These are phyloP conservation scores for Malacoraja senta DNA, from an alignment of 2,797 vertebrate genomes.

Conservation along the genomic window DNA sequence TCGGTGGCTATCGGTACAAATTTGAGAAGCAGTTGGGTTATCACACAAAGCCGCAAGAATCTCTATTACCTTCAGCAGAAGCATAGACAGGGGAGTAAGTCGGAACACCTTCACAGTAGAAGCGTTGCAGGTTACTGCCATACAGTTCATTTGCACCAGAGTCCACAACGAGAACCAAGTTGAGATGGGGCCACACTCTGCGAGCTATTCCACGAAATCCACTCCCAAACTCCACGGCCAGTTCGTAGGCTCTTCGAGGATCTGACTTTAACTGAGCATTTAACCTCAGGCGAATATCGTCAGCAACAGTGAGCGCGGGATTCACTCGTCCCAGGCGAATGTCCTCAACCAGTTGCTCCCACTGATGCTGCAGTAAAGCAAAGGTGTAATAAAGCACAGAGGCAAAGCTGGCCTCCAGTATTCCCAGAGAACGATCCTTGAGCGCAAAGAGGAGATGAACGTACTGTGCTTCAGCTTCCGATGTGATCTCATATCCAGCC, in stretches of 20 bases:
- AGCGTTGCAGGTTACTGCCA: constrained; percentile 60
- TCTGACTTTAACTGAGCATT: constrained; percentile 60
- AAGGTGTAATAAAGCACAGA: constrained; percentile 69
- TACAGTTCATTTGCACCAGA: constrained; percentile 72
- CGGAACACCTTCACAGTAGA: constrained; percentile 70
- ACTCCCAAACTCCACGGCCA: constrained; percentile 56
- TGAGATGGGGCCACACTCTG: constrained; percentile 75
- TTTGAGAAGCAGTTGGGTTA: background rate
- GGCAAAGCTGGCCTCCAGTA: constrained; percentile 70
- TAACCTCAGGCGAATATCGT: constrained; percentile 51
- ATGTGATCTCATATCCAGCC: constrained; percentile 54
- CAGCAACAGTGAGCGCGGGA: constrained; percentile 54
- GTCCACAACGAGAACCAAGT: constrained; percentile 71
- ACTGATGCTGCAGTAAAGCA: constrained; percentile 57
- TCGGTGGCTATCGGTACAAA: background rate
- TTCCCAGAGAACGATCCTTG: constrained; percentile 58
- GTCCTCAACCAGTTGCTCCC: constrained; percentile 66
- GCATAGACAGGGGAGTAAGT: constrained; percentile 80
- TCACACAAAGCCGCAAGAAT: background rate
- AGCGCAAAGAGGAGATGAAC: constrained; percentile 75
- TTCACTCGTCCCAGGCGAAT: constrained; percentile 64
- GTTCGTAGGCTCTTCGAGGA: constrained; percentile 58
- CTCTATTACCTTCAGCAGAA: constrained; percentile 67
- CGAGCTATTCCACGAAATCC: constrained; percentile 69
- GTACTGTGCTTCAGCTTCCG: constrained; percentile 61